A percentile compares a stretch with the other conserved stretches of the same genome.
These are phyloP conservation scores for Bettongia penicillata DNA, from an alignment of 2,113 vertebrate species.

Conservation along the genomic window DNA sequence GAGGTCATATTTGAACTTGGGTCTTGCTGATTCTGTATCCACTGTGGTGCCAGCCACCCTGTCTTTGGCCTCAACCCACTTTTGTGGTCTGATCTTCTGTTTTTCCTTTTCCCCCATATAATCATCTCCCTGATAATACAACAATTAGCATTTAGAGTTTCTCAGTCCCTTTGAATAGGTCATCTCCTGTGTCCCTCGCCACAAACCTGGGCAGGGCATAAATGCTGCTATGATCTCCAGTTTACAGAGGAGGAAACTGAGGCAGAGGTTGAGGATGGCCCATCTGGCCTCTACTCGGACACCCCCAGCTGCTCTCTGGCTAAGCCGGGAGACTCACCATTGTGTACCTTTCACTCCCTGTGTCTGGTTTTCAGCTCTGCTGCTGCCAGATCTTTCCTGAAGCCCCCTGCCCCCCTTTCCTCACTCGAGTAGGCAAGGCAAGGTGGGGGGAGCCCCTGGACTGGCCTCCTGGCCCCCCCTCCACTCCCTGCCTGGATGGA, in stretches of 20 bases:
- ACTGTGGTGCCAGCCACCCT: not conserved
- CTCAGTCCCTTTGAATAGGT: no score
- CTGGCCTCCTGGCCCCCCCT: no score
- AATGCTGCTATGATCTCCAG: not conserved
- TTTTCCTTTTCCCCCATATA: not conserved
- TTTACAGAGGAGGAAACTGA: not conserved
- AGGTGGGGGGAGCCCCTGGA: not conserved
- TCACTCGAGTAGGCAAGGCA: accelerated
- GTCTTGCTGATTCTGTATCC: not conserved
- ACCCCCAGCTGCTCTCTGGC: not conserved
- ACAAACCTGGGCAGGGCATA: not conserved
- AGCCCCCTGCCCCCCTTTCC: not conserved
- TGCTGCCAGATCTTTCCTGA: not conserved
- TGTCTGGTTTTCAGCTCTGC: not conserved
- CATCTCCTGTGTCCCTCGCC: no score
- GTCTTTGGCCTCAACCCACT: accelerated
- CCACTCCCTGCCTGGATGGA: not conserved
- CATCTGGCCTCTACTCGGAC: accelerated
- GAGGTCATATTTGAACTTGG: no score
- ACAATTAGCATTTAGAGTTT: not conserved
- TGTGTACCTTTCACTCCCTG: not conserved
- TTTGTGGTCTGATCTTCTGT: not conserved
- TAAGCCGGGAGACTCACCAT: not conserved
- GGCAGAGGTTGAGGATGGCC: not conserved
- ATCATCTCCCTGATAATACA: no score